Evolutionary conservation across 2,888 invertebrate species (phyloP).

Genomic region (Tiliacea aurago): DNA sequence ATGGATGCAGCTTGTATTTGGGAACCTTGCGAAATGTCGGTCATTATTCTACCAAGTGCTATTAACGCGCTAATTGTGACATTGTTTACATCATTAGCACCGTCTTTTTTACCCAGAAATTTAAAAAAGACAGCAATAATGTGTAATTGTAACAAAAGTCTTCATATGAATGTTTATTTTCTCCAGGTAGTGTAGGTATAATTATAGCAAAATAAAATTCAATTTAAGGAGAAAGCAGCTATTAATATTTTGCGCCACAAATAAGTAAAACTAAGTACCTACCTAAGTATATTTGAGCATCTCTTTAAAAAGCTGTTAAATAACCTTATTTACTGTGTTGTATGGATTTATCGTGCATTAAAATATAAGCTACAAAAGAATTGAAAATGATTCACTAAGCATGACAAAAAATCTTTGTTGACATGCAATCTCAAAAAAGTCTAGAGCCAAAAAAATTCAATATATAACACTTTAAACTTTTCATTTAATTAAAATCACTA

Average conservation of each 20-base stretch:
- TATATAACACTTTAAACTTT: not conserved
- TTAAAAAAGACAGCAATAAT: not conserved
- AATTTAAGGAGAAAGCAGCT: not conserved
- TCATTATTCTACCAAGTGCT: constrained; percentile 12
- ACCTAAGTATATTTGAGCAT: not conserved
- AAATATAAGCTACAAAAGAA: not conserved
- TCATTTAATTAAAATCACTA: not conserved
- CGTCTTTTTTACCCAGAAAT: not conserved
- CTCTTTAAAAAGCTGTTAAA: not conserved
- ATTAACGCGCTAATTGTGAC: constrained; percentile 20
- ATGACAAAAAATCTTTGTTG: no score
- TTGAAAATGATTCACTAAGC: not conserved
- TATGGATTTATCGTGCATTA: not conserved
- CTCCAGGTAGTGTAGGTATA: no score
- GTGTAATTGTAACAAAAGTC: not conserved
- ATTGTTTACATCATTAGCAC: constrained; percentile 26
- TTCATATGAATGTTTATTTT: not conserved
- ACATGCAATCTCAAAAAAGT: not conserved
- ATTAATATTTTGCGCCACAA: not conserved
- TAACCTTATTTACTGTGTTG: no score
- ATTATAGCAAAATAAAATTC: not conserved
- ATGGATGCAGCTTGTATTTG: constrained; percentile 51
- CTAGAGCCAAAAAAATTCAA: not conserved
- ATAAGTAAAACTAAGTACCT: not conserved
- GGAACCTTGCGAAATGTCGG: constrained; percentile 17